Conservation (phyloP, 2,113 vertebrate genomes). For the Rhinichthys klamathensis region DNA sequence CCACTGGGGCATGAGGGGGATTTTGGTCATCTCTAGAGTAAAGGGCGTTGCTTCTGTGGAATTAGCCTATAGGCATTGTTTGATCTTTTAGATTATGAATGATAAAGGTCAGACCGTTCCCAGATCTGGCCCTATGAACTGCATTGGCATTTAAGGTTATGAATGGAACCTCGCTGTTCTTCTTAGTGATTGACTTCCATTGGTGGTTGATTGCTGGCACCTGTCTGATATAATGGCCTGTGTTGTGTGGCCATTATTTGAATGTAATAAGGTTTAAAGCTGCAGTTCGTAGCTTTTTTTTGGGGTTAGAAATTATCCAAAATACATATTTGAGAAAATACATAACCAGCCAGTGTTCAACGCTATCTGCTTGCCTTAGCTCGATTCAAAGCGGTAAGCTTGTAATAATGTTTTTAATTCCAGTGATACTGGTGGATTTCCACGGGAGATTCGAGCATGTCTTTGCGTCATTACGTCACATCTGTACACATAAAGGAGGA, state of each 20-base stretch:
- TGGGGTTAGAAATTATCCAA: too few species aligned
- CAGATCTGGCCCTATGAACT: not conserved
- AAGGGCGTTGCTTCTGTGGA: not conserved
- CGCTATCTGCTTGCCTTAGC: too few species aligned
- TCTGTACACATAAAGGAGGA: too few species aligned
- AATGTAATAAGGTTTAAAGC: slow-evolving; percentile 26
- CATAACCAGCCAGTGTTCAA: too few species aligned
- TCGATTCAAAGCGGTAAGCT: too few species aligned
- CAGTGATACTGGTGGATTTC: too few species aligned
- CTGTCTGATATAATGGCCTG: not conserved
- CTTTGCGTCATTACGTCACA: too few species aligned
- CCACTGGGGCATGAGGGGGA: slow-evolving; percentile 1
- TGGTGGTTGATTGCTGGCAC: slow-evolving; percentile 14
- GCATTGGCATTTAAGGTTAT: slow-evolving; percentile 12
- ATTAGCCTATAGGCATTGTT: slow-evolving; percentile 30
- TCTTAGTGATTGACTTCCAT: slow-evolving; percentile 2
- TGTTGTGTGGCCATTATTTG: slow-evolving; percentile 18
- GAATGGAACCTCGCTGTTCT: slow-evolving; percentile 2
- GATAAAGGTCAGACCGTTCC: slow-evolving; percentile 6
- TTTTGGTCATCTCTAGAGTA: slow-evolving; percentile 22
- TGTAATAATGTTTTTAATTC: too few species aligned
- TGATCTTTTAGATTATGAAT: slow-evolving; percentile 38
- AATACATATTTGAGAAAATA: too few species aligned
- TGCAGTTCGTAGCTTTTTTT: too few species aligned
- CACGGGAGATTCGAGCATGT: too few species aligned